Percentiles rank a stretch among this genome's conserved stretches.
These are phyloP conservation scores for Cygnus atratus DNA, from an alignment of 2,113 vertebrate species.

Conservation along the genomic window DNA sequence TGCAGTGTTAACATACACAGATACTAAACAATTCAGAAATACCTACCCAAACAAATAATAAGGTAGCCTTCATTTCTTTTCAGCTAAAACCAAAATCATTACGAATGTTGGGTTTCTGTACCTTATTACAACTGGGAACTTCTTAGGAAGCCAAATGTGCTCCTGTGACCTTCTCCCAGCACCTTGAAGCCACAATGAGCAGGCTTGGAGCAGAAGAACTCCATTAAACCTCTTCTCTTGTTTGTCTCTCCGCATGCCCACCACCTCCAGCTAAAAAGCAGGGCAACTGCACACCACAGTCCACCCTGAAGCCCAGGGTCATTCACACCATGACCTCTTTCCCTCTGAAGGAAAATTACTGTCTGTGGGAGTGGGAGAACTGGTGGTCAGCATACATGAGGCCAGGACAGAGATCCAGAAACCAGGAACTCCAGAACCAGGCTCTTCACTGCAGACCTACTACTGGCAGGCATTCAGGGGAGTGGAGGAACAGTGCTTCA, in stretches of 20 bases:
- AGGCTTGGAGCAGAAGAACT: background rate
- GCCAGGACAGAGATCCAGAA: background rate
- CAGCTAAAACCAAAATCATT: background rate
- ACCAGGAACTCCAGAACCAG: background rate
- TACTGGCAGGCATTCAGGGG: background rate
- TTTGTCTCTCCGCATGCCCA: background rate
- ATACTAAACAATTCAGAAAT: background rate
- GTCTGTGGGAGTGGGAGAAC: background rate
- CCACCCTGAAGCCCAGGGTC: background rate
- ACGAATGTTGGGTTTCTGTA: background rate
- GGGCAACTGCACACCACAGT: background rate
- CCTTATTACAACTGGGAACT: background rate
- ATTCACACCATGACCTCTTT: background rate
- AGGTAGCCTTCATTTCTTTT: background rate
- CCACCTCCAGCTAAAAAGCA: background rate
- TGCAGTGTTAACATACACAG: background rate
- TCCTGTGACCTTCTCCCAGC: background rate
- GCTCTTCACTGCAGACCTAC: background rate
- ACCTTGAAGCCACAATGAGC: background rate
- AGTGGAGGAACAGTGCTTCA: background rate
- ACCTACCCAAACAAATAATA: background rate
- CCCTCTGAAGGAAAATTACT: background rate
- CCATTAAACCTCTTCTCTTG: background rate
- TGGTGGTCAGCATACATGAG: background rate
- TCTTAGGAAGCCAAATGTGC: background rate